Evolutionary conservation across 2,888 invertebrate species (phyloP).

Genomic region (Acanthopleura granulata): DNA sequence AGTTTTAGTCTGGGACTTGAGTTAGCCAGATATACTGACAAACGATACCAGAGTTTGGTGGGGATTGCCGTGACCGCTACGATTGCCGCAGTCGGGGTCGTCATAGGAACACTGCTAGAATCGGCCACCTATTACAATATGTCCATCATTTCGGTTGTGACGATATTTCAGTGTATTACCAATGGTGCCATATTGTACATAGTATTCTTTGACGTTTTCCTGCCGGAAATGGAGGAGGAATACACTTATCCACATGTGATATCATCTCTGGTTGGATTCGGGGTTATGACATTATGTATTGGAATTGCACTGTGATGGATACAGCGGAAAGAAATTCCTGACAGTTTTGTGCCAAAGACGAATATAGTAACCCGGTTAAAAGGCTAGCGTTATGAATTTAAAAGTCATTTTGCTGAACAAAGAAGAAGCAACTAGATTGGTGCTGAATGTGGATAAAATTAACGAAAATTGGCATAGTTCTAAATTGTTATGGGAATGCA

Average conservation of each 20-base stretch:
- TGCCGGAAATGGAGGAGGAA: constrained; percentile 55
- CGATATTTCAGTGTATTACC: constrained; percentile 57
- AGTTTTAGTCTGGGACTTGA: constrained; percentile 4
- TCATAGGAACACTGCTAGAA: not conserved
- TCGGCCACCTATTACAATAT: not conserved
- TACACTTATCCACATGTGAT: not conserved
- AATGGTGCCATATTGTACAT: constrained; percentile 62
- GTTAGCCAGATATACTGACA: not conserved
- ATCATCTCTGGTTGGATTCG: constrained; percentile 3
- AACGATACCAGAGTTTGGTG: not conserved
- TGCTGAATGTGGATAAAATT: too few relatives aligned
- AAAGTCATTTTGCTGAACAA: too few relatives aligned
- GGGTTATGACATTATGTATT: not conserved
- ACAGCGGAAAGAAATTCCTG: too few relatives aligned
- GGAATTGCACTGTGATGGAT: not conserved
- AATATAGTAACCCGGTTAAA: too few relatives aligned
- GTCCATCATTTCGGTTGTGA: not conserved
- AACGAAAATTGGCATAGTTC: too few relatives aligned
- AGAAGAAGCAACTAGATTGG: too few relatives aligned
- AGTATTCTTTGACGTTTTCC: constrained; percentile 60
- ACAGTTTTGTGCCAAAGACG: too few relatives aligned
- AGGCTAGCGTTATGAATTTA: too few relatives aligned
- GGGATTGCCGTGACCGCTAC: not conserved
- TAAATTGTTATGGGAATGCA: too few relatives aligned
- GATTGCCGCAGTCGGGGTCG: not conserved